Conservation (phyloP, 2,888 invertebrate genomes). For the Drosophila histrio region DNA sequence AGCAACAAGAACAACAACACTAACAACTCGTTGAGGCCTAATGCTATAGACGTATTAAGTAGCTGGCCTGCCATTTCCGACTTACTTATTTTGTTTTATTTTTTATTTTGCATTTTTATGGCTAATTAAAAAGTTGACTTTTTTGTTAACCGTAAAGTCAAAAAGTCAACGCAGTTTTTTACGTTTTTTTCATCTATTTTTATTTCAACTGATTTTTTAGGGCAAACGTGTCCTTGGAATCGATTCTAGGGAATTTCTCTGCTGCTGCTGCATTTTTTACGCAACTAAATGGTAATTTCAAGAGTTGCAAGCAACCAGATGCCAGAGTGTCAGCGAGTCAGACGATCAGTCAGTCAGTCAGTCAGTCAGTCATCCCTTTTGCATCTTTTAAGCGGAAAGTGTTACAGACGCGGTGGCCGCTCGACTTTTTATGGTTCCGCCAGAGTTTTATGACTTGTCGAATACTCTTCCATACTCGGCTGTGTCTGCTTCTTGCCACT, state of each 20-base stretch:
- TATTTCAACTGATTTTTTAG: constrained; percentile 13
- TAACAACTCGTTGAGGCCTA: constrained; percentile 22
- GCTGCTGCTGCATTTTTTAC: constrained; percentile 63
- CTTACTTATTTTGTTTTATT: constrained; percentile 40
- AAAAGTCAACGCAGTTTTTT: constrained; percentile 59
- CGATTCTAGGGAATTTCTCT: constrained; percentile 33
- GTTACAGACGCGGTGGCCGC: constrained; percentile 55
- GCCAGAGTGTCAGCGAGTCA: not conserved
- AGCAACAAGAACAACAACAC: constrained; percentile 4
- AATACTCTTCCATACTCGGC: not conserved
- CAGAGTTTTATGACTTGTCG: constrained; percentile 61
- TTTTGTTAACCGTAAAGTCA: constrained; percentile 71
- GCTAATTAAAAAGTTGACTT: constrained; percentile 74
- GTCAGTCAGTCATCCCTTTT: constrained; percentile 64
- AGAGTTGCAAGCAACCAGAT: constrained; percentile 10
- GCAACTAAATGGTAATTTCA: constrained; percentile 53
- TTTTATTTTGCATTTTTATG: constrained; percentile 58
- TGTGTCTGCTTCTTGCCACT: constrained; percentile 24
- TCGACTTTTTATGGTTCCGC: constrained; percentile 71
- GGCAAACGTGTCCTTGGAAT: constrained; percentile 41
- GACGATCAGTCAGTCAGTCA: not conserved
- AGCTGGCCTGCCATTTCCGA: constrained; percentile 62
- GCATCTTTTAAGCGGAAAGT: constrained; percentile 55
- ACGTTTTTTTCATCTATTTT: constrained; percentile 56
- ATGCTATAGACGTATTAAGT: constrained; percentile 55